These are phyloP conservation scores for Drosophila dives DNA, from an alignment of 2,888 invertebrate genomes.

Conservation along the genomic window DNA sequence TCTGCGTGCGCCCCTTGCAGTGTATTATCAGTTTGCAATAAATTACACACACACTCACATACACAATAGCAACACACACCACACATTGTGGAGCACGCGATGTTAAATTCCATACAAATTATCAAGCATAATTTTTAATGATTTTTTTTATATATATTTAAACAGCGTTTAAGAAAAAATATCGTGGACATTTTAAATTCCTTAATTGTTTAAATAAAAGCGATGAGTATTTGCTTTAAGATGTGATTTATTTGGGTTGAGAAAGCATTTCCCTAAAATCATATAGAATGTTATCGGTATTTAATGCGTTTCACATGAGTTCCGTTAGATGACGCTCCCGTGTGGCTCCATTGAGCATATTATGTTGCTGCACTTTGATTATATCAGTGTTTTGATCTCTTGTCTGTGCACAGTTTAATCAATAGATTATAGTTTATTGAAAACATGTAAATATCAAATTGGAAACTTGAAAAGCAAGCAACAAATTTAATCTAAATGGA, in stretches of 20 bases:
- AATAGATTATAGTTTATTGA: background rate
- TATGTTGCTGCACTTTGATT: background rate
- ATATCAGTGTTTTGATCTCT: background rate
- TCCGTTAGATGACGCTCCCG: background rate
- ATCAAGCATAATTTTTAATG: background rate
- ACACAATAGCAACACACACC: constrained; percentile 8
- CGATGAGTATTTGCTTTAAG: background rate
- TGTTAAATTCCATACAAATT: constrained; percentile 44
- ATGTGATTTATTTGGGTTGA: background rate
- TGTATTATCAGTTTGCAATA: constrained; percentile 1
- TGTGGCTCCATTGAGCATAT: background rate
- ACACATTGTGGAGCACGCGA: constrained; percentile 21
- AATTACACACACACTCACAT: constrained; percentile 29
- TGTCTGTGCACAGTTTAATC: background rate
- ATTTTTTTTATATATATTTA: background rate
- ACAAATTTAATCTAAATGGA: background rate
- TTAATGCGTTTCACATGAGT: background rate
- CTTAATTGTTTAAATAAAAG: background rate
- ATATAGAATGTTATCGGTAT: background rate
- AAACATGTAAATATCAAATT: background rate
- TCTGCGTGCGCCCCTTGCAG: constrained; percentile 5
- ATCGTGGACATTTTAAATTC: background rate
- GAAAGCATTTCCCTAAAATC: background rate
- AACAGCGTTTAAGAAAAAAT: background rate
- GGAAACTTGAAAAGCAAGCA: background rate